Evolutionary conservation across 1,140 invertebrate species (phyloP), one percentile per base, ranked within the genome.

Genomic region (Tetramorium parvispinum): DNA sequence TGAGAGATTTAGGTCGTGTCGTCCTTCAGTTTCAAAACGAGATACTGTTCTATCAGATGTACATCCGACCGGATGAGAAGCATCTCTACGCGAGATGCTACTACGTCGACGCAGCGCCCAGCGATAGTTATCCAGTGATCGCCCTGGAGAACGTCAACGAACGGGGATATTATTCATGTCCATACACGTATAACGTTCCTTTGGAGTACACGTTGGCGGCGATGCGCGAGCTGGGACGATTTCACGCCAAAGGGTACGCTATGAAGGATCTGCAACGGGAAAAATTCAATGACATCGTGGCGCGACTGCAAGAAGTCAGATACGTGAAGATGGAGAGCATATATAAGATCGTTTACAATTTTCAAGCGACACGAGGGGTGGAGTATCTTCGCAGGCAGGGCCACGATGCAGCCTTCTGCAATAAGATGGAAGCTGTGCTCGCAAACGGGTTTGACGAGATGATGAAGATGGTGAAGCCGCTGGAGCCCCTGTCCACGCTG

Each of bases 191-290:
- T 32, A 66, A 92, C 11, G 0, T 88, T 7, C 86, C 87, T 0
- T 16, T 92, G 43, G 85, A 92, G 0, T 94, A 95, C 63, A 78
- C 89, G 27, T 16, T 88, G 6, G 85, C 93, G 6, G 94, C 91
- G 10, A 61, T 95, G 59, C 68, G 87, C 46, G 91, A 92, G 18
- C 85, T 96, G 7, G 95, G 88, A 1, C 85, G 85, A 57, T 94
- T 95, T 78, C 95, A 96, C 68, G 94, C 92, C 0, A 86, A 89
- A 5, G 94, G 92, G 2, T 95, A 94, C 61, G 78, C 68, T 0
- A 88, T 94, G 82, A 96, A 95, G 66, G 71, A 91, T 10, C 86
- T 77, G 6, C 61, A 91, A 13, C 57, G 85, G 0, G 70, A 92
- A 0, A 85, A 90, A 10, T 96, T 95, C 85, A 87, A 88, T 8